Base-by-base conservation (phyloP, 2,888 invertebrate genomes). In the Stegophylla sp. region DNA sequence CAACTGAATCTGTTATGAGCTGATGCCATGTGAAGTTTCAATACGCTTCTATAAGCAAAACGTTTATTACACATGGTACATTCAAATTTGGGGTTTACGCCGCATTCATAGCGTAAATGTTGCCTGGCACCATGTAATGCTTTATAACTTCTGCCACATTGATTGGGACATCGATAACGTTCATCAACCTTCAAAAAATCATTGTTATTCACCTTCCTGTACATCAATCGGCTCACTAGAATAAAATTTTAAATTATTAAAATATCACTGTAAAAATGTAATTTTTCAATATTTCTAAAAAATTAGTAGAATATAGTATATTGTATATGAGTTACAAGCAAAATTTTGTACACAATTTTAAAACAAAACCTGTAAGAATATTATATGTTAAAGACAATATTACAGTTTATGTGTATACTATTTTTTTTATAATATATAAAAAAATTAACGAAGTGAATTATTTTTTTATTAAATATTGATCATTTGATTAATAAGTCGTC, bases 21-120 rank as follows among this genome's bases (percentile, higher is more conserved):
- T 5, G 56, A 2, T 23, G 61, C 45, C 59, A 83, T 74, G 20
- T 84, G 84, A 20, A 81, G 77, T 34, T 82, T 76, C 20, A 83
- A 63, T 61, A 82, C 82, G 56, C 76, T 72, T 12, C 51, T 75
- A 26, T 82, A 79, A 26, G 82, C 77, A 23, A 82, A 92, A 86
- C 90, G 90, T 88, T 92, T 92, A 84, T 89, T 86, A 88, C 94
- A 94, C 87, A 91, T 89, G 72, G 91, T 91, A 85, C 94, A 94
- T 86, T 89, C 90, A 89, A 91, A 93, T 88, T 90, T 91, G 84
- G 90, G 92, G 86, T 89, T 92, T 88, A 91, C 92, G 17, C 86
- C 87, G 82, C 86, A 87, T 67, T 87, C 85, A 82, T 85, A 85
- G 53, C 84, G 83, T 71, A 86, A 84, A 82, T 87, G 87, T 26